Evolutionary conservation across 1,140 invertebrate species (phyloP).

Genomic region (Sinella curviseta): DNA sequence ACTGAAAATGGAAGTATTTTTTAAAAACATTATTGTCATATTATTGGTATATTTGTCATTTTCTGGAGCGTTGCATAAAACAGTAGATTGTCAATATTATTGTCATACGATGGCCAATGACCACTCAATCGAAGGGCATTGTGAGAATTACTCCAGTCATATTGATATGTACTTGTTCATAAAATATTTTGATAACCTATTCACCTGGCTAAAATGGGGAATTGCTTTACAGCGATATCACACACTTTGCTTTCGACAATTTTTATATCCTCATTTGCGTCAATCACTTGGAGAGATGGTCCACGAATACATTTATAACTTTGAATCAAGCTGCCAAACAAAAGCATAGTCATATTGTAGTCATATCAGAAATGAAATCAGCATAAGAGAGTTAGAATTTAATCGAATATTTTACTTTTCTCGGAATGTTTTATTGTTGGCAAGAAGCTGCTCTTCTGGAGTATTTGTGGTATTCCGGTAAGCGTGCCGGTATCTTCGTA

Average conservation of each 20-base stretch:
- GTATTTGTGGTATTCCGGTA: slow-evolving; percentile 50
- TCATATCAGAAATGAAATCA: not conserved
- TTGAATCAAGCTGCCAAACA: slow-evolving; percentile 39
- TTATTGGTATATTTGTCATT: no score
- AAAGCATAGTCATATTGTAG: not conserved
- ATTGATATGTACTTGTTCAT: not conserved
- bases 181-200: no score
- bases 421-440: slow-evolving; percentile 40
- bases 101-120: no score
- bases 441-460: slow-evolving; percentile 44
- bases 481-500: slow-evolving; percentile 47
- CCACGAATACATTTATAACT: slow-evolving; percentile 40
- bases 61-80: no score
- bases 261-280: slow-evolving; percentile 47
- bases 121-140: no score
- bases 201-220: slow-evolving; percentile 28
- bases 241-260: slow-evolving; percentile 31
- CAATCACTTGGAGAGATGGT: slow-evolving; percentile 29
- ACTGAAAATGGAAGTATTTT: no score
- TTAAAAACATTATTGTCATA: no score
- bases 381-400: not conserved
- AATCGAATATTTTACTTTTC: slow-evolving; percentile 33
- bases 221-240: slow-evolving; percentile 17
- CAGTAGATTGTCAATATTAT: no score
- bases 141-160: no score